phyloP scores from a whole-genome alignment of 1,140 invertebrate species.

The Brachionus rotundiformis region DNA sequence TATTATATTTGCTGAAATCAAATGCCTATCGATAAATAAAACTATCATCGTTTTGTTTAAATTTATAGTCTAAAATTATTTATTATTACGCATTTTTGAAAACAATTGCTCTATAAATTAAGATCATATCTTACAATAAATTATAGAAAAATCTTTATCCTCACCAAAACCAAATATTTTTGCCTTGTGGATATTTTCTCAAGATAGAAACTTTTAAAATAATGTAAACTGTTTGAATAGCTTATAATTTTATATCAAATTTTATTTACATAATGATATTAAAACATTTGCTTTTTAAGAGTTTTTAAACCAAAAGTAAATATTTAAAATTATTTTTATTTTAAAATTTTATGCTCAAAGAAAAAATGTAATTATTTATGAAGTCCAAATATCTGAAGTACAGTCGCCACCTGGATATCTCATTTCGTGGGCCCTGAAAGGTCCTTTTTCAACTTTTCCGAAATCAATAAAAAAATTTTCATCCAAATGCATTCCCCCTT shows the following conservation, averaged over 20 bases:
- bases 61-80: too few relatives aligned
- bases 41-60: too few relatives aligned
- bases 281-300: background rate
- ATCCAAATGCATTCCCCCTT: constrained; percentile 83
- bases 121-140: too few relatives aligned
- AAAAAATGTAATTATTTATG: background rate
- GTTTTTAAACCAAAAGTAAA: background rate
- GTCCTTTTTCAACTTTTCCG: constrained; percentile 82
- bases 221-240: background rate
- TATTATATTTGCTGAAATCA: too few relatives aligned
- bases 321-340: background rate
- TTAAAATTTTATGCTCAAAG: background rate
- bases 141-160: too few relatives aligned
- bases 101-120: too few relatives aligned
- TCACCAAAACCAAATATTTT: too few relatives aligned
- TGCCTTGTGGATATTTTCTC: too few relatives aligned
- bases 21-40: too few relatives aligned
- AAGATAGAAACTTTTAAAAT: too few relatives aligned
- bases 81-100: too few relatives aligned
- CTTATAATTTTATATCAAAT: background rate
- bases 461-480: constrained; percentile 87
- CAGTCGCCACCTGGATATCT: constrained; percentile 90
- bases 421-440: constrained; percentile 89
- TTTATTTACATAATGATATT: background rate
- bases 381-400: constrained; percentile 87